phyloP scores from a whole-genome alignment of 2,113 vertebrate species.

The Bos indicus region DNA sequence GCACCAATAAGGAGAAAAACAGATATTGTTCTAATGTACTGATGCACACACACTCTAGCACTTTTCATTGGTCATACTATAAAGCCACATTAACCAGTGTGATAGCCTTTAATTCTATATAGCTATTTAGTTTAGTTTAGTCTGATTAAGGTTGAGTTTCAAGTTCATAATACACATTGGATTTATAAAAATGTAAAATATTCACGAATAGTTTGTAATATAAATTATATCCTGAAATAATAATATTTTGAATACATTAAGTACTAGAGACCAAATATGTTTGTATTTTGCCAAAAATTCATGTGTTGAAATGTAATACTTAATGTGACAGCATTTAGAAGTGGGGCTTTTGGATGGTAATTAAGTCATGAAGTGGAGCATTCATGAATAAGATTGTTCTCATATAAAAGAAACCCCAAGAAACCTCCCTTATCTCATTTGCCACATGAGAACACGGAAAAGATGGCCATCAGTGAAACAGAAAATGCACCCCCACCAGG shows the following conservation, averaged over 20 bases:
- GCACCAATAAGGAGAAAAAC: background rate
- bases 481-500: background rate
- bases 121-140: background rate
- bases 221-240: background rate
- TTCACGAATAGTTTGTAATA: background rate
- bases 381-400: background rate
- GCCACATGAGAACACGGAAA: background rate
- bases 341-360: background rate
- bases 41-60: background rate
- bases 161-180: background rate
- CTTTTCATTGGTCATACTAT: fast-evolving
- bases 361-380: background rate
- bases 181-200: background rate
- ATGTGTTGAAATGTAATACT: background rate
- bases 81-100: background rate
- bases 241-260: background rate
- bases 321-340: background rate
- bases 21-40: background rate
- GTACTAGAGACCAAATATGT: background rate
- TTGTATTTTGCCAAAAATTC: background rate
- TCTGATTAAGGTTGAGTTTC: background rate
- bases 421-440: background rate
- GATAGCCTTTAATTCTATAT: background rate
- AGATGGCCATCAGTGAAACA: background rate
- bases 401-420: background rate